These are phyloP conservation scores for Allygus modestus DNA, from an alignment of 2,888 invertebrate species.

Conservation along the genomic window DNA sequence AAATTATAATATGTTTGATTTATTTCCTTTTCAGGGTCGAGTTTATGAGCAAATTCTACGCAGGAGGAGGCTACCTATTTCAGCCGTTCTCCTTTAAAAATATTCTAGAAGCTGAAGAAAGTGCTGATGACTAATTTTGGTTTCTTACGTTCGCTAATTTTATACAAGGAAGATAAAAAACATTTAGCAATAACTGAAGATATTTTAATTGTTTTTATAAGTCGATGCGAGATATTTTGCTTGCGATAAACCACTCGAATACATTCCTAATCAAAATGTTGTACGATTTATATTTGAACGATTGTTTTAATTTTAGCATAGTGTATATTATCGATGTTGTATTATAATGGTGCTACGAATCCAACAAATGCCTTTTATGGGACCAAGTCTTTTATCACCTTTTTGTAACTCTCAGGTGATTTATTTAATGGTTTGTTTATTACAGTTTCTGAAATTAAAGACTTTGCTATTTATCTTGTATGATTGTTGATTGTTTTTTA, in stretches of 20 bases:
- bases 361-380: slow-evolving; percentile 18
- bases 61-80: slow-evolving; percentile 82
- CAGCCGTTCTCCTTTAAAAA: slow-evolving; percentile 82
- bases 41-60: slow-evolving; percentile 87
- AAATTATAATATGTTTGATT: too few relatives aligned
- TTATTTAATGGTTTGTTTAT: slow-evolving; percentile 23
- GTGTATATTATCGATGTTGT: neutral
- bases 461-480: slow-evolving; percentile 32
- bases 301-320: slow-evolving; percentile 21
- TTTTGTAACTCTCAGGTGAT: neutral
- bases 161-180: slow-evolving; percentile 14
- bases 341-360: slow-evolving; percentile 30
- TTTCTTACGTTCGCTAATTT: neutral
- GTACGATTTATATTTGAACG: neutral
- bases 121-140: slow-evolving; percentile 9
- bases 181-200: slow-evolving; percentile 39
- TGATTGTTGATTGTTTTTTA: slow-evolving; percentile 33
- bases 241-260: slow-evolving; percentile 10
- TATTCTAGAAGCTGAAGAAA: slow-evolving; percentile 32
- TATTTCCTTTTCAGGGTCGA: slow-evolving; percentile 80
- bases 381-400: slow-evolving; percentile 37
- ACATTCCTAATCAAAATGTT: slow-evolving; percentile 24
- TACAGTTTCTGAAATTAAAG: slow-evolving; percentile 16
- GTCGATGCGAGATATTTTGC: neutral
- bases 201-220: slow-evolving; percentile 28